Conservation (phyloP, 1,140 invertebrate genomes). For the Aleiodes sp. region DNA sequence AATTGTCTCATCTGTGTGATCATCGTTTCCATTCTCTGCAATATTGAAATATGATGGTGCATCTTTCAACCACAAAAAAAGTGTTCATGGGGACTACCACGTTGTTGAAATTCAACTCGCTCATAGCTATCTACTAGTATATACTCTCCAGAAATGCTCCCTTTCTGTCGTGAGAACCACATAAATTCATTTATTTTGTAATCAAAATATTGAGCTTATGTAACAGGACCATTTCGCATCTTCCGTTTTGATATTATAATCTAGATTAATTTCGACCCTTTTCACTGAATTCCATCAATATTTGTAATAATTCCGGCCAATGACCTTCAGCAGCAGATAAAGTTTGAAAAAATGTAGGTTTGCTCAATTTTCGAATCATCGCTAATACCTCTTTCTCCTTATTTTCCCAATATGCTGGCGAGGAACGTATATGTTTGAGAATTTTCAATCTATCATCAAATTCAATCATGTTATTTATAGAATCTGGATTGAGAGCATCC, state of each 20-base stretch:
- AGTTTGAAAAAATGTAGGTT: not conserved
- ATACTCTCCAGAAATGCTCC: constrained; percentile 29
- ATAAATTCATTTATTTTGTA: not conserved
- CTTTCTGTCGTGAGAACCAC: not conserved
- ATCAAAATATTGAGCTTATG: no score
- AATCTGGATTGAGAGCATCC: not conserved
- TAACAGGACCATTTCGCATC: not conserved
- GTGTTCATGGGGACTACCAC: constrained; percentile 33
- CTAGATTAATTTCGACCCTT: not conserved
- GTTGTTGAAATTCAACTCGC: constrained; percentile 33
- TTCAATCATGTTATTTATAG: not conserved
- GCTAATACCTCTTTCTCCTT: not conserved
- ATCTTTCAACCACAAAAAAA: constrained; percentile 21
- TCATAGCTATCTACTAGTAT: constrained; percentile 33
- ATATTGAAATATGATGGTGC: constrained; percentile 17
- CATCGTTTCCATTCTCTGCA: not conserved
- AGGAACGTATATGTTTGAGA: not conserved
- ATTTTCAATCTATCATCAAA: not conserved
- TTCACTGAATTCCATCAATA: not conserved
- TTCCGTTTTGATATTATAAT: not conserved
- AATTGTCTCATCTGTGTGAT: not conserved
- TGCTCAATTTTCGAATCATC: not conserved
- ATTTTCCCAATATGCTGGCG: constrained; percentile 29
- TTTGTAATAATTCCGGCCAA: constrained; percentile 19
- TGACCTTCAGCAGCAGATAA: not conserved